phyloP scores from a whole-genome alignment of 2,888 invertebrate genomes.

The Pterostichus madidus region DNA sequence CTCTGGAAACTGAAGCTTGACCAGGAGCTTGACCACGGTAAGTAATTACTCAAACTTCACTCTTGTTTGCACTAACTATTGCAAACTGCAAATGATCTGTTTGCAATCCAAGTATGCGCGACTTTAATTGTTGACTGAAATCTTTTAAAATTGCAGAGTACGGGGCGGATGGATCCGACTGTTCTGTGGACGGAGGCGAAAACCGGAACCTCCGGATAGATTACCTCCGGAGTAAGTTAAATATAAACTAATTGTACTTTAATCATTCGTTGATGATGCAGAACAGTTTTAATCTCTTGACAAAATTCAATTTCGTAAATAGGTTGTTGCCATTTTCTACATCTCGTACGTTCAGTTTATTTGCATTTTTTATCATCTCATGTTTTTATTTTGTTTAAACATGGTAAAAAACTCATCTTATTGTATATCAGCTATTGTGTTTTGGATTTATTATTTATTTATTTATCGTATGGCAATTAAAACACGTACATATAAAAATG shows the following conservation, averaged over 20 bases:
- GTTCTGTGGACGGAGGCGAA: slow-evolving; percentile 62
- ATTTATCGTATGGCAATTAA: too few relatives aligned
- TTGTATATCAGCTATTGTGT: too few relatives aligned
- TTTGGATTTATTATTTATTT: too few relatives aligned
- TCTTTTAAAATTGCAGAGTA: slow-evolving; percentile 12
- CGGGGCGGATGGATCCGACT: slow-evolving; percentile 61
- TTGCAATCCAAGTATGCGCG: neutral
- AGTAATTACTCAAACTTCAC: neutral
- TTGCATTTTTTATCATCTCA: too few relatives aligned
- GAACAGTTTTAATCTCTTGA: neutral
- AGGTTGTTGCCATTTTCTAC: neutral
- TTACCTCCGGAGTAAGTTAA: slow-evolving; percentile 66
- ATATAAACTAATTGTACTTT: neutral
- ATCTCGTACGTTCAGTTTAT: too few relatives aligned
- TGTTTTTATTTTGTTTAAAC: too few relatives aligned
- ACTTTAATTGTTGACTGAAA: neutral
- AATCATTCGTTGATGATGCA: neutral
- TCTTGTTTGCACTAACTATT: neutral
- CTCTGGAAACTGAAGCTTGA: slow-evolving; percentile 70
- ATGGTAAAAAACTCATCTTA: too few relatives aligned
- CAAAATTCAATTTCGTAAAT: neutral
- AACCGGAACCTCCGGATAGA: slow-evolving; percentile 61
- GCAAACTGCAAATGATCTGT: slow-evolving; percentile 1
- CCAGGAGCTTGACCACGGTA: slow-evolving; percentile 70
- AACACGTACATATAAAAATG: too few relatives aligned